Conservation (phyloP, 2,888 invertebrate genomes). For the Aethes cnicana region DNA sequence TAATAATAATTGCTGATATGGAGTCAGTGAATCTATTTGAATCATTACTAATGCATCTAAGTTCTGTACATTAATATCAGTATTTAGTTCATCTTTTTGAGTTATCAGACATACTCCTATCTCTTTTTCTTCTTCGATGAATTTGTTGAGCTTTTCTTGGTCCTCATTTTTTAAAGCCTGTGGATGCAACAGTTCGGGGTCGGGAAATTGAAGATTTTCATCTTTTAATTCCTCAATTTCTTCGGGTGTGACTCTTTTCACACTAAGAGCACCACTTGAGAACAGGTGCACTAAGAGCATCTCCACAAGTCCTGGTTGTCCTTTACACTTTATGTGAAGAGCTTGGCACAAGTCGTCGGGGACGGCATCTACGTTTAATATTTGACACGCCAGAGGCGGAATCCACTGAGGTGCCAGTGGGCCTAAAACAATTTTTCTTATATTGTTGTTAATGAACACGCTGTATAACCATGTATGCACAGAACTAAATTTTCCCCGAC, state of each 20-base stretch:
- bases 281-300: slow-evolving; percentile 75
- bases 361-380: slow-evolving; percentile 82
- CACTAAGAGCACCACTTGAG: slow-evolving; percentile 68
- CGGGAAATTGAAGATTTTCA: slow-evolving; percentile 66
- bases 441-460: slow-evolving; percentile 60
- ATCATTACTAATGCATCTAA: slow-evolving; percentile 76
- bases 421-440: slow-evolving; percentile 68
- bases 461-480: slow-evolving; percentile 67
- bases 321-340: slow-evolving; percentile 68
- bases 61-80: slow-evolving; percentile 67
- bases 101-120: slow-evolving; percentile 61
- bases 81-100: slow-evolving; percentile 59
- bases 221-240: slow-evolving; percentile 50
- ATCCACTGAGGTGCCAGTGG: slow-evolving; percentile 65
- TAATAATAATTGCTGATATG: slow-evolving; percentile 82
- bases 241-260: slow-evolving; percentile 51
- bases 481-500: slow-evolving; percentile 65
- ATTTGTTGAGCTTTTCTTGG: slow-evolving; percentile 54
- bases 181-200: slow-evolving; percentile 52
- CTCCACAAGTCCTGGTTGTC: slow-evolving; percentile 79
- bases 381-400: slow-evolving; percentile 82
- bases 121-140: slow-evolving; percentile 52
- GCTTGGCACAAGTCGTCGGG: slow-evolving; percentile 76
- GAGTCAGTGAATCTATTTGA: slow-evolving; percentile 80
- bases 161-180: slow-evolving; percentile 58